Base-by-base conservation (phyloP, 2,888 invertebrate genomes). In the Spodoptera picta region DNA sequence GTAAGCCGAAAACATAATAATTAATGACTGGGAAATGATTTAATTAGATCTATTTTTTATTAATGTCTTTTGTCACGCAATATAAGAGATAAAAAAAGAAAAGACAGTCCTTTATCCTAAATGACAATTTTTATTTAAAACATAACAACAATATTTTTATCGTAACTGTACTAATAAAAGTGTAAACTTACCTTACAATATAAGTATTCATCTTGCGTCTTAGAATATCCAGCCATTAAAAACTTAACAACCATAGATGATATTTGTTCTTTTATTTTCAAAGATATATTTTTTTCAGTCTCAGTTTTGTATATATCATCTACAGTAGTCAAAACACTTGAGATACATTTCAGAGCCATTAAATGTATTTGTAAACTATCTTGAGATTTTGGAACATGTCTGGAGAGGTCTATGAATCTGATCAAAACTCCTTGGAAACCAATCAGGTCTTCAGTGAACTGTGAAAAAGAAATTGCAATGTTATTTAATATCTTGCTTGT, bases 131-230 rank as follows among this genome's bases (percentile, higher is more conserved):
- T 19, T 19, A 19, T 19, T 19, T 19, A 19, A 19, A 2, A 19
- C 19, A 19, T 19, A 19, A 2, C 2, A 19, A 19, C 19, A 19
- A 19, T 19, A 19, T 19, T 19, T 19, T 19, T 19, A 19, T 19
- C 19, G 1, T 19, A 12, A 12, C 9, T 4, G 27, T 6, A 36
- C 5, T 7, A 23, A n/a, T 27, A 53, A 14, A 14, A 14, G 14
- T 14, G 14, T 14, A 14, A 14, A 77, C 85, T 81, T 84, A 95
- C 95, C 90, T 95, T 95, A 81, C 91, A 93, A 81, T 93, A 92
- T 47, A 93, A 81, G 77, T 94, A 88, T 69, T 95, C 93, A 87
- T 95, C 93, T 71, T 90, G 87, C 51, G 81, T 79, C 62, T 87
- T 89, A 24, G 76, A 70, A 66, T 83, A 84, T 9, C 91, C 90